Base-by-base conservation (phyloP, 2,113 vertebrate species). In the Nibea albiflora region DNA sequence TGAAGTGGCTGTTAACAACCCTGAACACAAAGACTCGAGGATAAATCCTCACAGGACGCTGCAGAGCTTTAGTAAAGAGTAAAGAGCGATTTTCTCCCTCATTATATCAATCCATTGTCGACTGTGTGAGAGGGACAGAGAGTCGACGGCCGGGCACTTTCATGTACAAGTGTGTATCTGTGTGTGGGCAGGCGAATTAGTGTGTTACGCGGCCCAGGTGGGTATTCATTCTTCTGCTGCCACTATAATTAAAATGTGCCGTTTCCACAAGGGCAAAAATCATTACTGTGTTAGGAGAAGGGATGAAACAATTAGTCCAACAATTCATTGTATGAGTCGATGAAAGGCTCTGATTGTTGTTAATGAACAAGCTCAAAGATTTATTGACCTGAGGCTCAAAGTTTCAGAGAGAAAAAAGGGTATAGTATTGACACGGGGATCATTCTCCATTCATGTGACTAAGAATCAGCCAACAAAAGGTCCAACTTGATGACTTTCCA, bases 191-290 rank as follows among this genome's bases (percentile, higher is more conserved):
- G 80, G 46, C 57, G 69, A 50, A 28, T 76, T 39, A 63, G 47
- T 44, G 53, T 12, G 54, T 64, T 26, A 7, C 68, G 22, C n/a
- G 1, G 69, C 39, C 73, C 74, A 73, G 73, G 73, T 76, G 75
- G 75, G 52, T 42, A 10, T 78, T 68, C 44, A 78, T 81, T 86
- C 58, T 44, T 61, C 57, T 19, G 49, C 73, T 58, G 69, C 57
- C 56, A 44, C 56, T 19, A 24, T 79, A 76, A 89, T 89, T 84
- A 82, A 39, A 86, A 79, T 76, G 53, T 54, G 50, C 46, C 26
- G 71, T 65, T 80, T 84, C 44, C 24, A 47, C 0, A 24, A 74
- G 20, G 50, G 35, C 15, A 35, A 52, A 80, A 74, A 57, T 46
- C 73, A 77, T 77, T 80, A 73, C 31, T 60, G 57, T 35, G 47